These are phyloP conservation scores for Phasia obesa DNA, from an alignment of 2,888 invertebrate genomes.

Conservation along the genomic window DNA sequence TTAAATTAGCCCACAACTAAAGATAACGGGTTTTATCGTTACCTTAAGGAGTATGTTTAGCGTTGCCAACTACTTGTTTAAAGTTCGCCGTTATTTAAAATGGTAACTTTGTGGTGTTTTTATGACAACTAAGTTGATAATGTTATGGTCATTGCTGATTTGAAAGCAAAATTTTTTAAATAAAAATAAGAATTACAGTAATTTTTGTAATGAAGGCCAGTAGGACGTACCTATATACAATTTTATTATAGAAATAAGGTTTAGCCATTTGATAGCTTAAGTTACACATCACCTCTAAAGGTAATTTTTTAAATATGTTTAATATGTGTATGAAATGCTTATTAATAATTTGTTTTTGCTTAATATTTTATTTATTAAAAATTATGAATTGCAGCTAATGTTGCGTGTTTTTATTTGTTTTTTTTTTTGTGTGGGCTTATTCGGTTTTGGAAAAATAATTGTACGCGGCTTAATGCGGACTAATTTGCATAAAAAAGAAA, in stretches of 20 bases:
- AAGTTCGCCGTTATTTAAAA: too few relatives aligned
- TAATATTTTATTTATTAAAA: slow-evolving; percentile 30
- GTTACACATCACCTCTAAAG: not conserved
- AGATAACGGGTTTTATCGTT: too few relatives aligned
- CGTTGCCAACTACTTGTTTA: too few relatives aligned
- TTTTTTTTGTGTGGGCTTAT: slow-evolving; percentile 27
- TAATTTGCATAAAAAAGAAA: slow-evolving; percentile 59
- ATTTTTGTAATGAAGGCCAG: not conserved
- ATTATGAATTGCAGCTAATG: slow-evolving; percentile 40
- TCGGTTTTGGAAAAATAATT: slow-evolving; percentile 10
- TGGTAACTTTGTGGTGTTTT: too few relatives aligned
- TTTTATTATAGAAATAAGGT: too few relatives aligned
- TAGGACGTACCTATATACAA: not conserved
- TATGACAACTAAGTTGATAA: too few relatives aligned
- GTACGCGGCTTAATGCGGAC: slow-evolving; percentile 26
- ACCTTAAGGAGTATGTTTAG: too few relatives aligned
- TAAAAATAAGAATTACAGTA: too few relatives aligned
- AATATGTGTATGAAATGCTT: not conserved
- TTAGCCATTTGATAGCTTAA: not conserved
- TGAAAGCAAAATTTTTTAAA: too few relatives aligned
- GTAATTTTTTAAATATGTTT: not conserved
- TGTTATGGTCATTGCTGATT: too few relatives aligned
- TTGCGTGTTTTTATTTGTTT: slow-evolving; percentile 4
- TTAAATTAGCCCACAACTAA: too few relatives aligned
- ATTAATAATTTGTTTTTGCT: slow-evolving; percentile 1